Base-by-base conservation (phyloP, 2,888 invertebrate species). In the Eupithecia pulchellata region DNA sequence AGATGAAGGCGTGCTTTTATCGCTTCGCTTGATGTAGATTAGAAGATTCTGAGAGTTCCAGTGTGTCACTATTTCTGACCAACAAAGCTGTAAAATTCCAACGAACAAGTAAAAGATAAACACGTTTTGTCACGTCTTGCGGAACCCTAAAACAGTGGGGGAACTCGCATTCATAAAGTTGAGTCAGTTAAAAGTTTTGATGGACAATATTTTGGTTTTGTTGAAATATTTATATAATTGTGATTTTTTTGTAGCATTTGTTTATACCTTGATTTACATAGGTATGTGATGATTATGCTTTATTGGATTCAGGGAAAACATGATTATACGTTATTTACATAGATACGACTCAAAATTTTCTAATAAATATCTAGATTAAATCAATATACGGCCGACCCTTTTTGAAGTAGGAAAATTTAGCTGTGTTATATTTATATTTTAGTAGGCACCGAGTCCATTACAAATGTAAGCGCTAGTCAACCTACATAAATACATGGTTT, bases 191-290 rank as follows among this genome's bases (percentile, higher is more conserved):
- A 70, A 71, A 72, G 39, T 65, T 61, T 62, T 68, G 72, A 65
- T 66, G 65, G 65, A 65, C 68, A 68, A 68, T 71, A 71, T 64
- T 71, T 71, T 65, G 17, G 39, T 25, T 61, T 65, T 68, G 65
- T 62, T 29, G 57, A 58, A 69, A 69, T 55, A 63, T 63, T 65
- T 62, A 58, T 62, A 58, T 55, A 27, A 47, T 57, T 29, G 34
- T 63, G 47, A 61, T 69, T 71, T 72, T 65, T 67, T 58, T 52
- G 58, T 66, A 39, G 29, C 27, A 57, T 55, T 55, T 11, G 2
- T n/a, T n/a, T n/a, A n/a, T n/a, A n/a, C n/a, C n/a, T n/a, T n/a
- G n/a, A n/a, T n/a, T n/a, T n/a, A n/a, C n/a, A n/a, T n/a, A n/a
- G n/a, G n/a, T n/a, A n/a, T n/a, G n/a, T n/a, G n/a, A n/a, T n/a